A percentile compares a stretch with the other conserved stretches of the same genome.
Conservation (phyloP, 2,113 vertebrate genomes). For the Oncorhynchus masou region DNA sequence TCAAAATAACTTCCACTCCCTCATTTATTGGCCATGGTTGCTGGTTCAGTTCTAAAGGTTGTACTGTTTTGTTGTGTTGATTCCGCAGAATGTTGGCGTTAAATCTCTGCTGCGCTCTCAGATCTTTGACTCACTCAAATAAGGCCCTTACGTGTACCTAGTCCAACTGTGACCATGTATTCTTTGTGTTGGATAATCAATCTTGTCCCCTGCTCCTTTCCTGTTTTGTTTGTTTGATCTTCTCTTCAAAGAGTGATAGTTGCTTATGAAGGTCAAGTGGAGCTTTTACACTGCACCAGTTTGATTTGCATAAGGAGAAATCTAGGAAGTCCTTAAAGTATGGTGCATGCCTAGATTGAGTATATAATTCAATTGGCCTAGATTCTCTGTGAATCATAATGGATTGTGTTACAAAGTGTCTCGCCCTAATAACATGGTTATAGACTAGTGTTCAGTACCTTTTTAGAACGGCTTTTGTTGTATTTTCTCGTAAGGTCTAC, state of each 20-base stretch:
- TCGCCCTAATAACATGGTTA: too few species aligned
- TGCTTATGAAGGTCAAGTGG: slow-evolving; percentile 69
- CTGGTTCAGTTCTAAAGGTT: not conserved
- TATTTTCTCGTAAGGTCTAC: too few species aligned
- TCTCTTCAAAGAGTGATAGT: not conserved
- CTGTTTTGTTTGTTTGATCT: not conserved
- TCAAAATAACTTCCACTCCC: not conserved
- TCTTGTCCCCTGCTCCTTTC: not conserved
- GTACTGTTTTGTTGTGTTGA: not conserved
- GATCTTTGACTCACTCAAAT: not conserved
- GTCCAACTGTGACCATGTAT: not conserved
- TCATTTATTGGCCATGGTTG: not conserved
- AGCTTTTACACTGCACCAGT: slow-evolving; percentile 49
- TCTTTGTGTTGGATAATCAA: not conserved
- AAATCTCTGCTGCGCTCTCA: not conserved
- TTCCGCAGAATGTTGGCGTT: slow-evolving; percentile 2
- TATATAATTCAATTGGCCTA: slow-evolving; percentile 30
- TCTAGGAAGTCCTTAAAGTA: slow-evolving; percentile 30
- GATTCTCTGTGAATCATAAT: too few species aligned
- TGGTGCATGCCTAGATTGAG: slow-evolving; percentile 25
- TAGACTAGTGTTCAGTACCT: too few species aligned
- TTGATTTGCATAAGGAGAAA: slow-evolving; percentile 61
- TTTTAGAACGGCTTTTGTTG: too few species aligned
- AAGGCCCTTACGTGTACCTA: not conserved
- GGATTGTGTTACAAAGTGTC: too few species aligned